Base-by-base conservation (phyloP, 2,888 invertebrate genomes). In the Autographa pulchrina region DNA sequence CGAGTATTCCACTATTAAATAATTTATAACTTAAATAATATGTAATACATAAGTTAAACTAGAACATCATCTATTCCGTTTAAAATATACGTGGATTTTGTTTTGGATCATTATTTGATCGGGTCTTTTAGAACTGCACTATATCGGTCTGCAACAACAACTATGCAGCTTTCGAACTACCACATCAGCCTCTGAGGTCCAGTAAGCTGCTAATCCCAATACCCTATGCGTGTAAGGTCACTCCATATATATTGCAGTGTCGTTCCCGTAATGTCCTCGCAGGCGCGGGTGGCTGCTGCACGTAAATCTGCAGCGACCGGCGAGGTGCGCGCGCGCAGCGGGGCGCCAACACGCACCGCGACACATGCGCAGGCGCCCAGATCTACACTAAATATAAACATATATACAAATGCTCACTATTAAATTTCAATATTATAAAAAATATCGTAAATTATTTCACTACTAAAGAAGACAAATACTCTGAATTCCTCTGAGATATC, bases 281-380 rank as follows among this genome's bases (percentile, higher is more conserved):
- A n/a, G 1, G 31, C 41, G 9, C n/a, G 52, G 16, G 20, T 13
- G 48, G 14, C 35, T 62, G 13, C 32, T 54, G 62, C 25, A 32
- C 58, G 65, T 63, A 65, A 60, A 41, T 69, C 65, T 32, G 38
- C 62, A 31, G 68, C 69, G 13, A 18, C 32, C 0, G 32, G 56
- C 59, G 65, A 60, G 61, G 6, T 38, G 66, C 65, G 63, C 62
- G n/a, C 59, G 68, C 75, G 68, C 76, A 56, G 80, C 68, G 62
- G 74, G 80, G 31, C 13, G 58, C 68, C 61, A 43, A 56, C 62
- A 14, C 48, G 38, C 54, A 65, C 20, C 18, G 41, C 68, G 43
- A 74, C 60, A 70, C 62, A 65, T 63, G 62, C 65, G 54, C 62
- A 63, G 31, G 43, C 43, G 25, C 18, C 38, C 8, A 16, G 5